Conservation (phyloP, 2,888 invertebrate genomes). For the Lycocerus yunnanus region DNA sequence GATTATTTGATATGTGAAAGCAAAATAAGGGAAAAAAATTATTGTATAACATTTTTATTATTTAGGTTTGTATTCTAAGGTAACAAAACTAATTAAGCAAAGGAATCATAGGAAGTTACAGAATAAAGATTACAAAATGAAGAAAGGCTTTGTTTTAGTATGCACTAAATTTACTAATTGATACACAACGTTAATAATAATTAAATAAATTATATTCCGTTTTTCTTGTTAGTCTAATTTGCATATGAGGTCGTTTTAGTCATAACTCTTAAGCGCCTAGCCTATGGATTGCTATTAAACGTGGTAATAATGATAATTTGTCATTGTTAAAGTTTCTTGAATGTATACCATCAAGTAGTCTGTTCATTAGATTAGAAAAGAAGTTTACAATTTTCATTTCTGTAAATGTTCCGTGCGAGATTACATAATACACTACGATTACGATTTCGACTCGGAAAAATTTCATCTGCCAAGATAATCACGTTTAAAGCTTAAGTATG, state of each 20-base stretch:
- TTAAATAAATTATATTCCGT: not conserved
- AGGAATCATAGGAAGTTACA: not conserved
- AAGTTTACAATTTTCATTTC: not conserved
- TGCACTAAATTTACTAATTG: not conserved
- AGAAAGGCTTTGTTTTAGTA: not conserved
- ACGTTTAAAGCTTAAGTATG: not conserved
- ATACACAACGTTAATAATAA: not conserved
- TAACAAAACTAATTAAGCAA: not conserved
- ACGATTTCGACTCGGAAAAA: not conserved
- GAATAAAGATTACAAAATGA: not conserved
- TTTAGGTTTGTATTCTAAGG: not conserved
- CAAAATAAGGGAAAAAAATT: no score
- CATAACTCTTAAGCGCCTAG: constrained; percentile 20
- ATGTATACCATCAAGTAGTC: not conserved
- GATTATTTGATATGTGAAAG: no score
- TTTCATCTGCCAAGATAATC: not conserved
- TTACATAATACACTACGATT: not conserved
- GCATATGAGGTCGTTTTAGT: constrained; percentile 23
- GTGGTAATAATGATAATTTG: constrained; percentile 16
- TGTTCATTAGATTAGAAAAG: not conserved
- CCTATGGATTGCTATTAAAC: constrained; percentile 12
- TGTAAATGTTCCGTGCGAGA: not conserved
- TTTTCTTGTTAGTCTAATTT: constrained; percentile 8
- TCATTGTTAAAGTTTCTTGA: constrained; percentile 18
- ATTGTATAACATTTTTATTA: no score